A percentile compares a stretch with the other conserved stretches of the same genome.
phyloP scores from a whole-genome alignment of 2,888 invertebrate species.

The Cotesia congregata region DNA sequence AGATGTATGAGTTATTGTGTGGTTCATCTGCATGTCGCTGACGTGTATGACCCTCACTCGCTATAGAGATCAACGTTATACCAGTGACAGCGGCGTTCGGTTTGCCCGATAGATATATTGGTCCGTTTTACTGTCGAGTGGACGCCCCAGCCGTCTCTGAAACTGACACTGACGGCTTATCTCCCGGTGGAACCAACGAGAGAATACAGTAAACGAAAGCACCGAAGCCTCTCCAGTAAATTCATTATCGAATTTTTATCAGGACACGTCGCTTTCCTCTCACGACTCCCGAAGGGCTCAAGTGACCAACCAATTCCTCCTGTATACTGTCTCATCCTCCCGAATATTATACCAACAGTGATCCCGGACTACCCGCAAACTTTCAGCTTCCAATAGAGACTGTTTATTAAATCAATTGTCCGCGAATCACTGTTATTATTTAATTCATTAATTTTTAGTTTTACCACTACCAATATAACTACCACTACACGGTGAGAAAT shows the following conservation, averaged over 20 bases:
- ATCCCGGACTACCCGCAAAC: neutral
- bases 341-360: neutral
- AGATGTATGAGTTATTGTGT: constrained; percentile 59
- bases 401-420: neutral
- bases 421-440: neutral
- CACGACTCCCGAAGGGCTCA: constrained; percentile 1
- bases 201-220: constrained; percentile 29
- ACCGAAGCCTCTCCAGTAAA: constrained; percentile 30
- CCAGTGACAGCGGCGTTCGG: constrained; percentile 44
- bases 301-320: neutral
- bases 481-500: too few relatives aligned
- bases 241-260: constrained; percentile 40
- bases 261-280: constrained; percentile 38
- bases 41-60: constrained; percentile 63
- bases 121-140: constrained; percentile 64
- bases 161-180: constrained; percentile 66
- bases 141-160: constrained; percentile 60
- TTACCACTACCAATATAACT: neutral
- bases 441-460: neutral
- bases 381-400: neutral
- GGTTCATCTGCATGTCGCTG: constrained; percentile 58
- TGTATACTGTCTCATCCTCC: neutral
- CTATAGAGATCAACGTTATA: constrained; percentile 50
- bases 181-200: constrained; percentile 44
- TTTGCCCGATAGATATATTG: constrained; percentile 62